phyloP scores from a whole-genome alignment of 2,797 vertebrate species.

The Momotus momota region DNA sequence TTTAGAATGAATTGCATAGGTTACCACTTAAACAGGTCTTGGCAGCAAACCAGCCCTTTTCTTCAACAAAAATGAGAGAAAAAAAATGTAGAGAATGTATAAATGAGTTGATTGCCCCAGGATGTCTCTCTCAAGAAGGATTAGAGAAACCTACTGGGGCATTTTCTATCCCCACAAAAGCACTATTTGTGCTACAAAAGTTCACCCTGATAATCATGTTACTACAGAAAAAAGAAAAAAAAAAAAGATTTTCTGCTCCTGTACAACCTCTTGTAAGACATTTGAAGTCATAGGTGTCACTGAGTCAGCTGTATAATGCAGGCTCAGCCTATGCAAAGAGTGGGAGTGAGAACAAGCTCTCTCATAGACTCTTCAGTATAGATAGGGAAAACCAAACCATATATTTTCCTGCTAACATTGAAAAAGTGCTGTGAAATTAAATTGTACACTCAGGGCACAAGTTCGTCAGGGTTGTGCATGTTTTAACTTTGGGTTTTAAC shows the following conservation, averaged over 20 bases:
- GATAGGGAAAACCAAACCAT: neutral
- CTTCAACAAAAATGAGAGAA: neutral
- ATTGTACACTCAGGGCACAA: neutral
- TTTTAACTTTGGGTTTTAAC: neutral
- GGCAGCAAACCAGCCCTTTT: slow-evolving; percentile 63
- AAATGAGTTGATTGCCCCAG: slow-evolving; percentile 68
- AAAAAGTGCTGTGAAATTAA: neutral
- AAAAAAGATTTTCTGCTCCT: slow-evolving; percentile 17
- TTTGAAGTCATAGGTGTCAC: slow-evolving; percentile 24
- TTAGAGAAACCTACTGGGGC: slow-evolving; percentile 63
- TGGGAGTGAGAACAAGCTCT: neutral
- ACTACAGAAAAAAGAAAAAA: neutral
- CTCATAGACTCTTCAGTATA: neutral
- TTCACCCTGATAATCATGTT: slow-evolving; percentile 47
- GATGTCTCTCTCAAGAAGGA: slow-evolving; percentile 72
- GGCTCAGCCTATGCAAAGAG: neutral
- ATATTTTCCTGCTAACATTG: neutral
- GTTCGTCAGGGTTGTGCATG: neutral
- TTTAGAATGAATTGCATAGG: slow-evolving; percentile 72
- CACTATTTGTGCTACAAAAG: slow-evolving; percentile 44
- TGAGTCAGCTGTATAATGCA: neutral
- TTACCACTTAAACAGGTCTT: slow-evolving; percentile 74
- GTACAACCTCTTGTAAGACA: slow-evolving; percentile 40
- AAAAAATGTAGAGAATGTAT: slow-evolving; percentile 69
- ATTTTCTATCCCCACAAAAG: slow-evolving; percentile 58